These are phyloP conservation scores for Hippocampus abdominalis DNA, from an alignment of 2,113 vertebrate genomes.

Conservation along the genomic window DNA sequence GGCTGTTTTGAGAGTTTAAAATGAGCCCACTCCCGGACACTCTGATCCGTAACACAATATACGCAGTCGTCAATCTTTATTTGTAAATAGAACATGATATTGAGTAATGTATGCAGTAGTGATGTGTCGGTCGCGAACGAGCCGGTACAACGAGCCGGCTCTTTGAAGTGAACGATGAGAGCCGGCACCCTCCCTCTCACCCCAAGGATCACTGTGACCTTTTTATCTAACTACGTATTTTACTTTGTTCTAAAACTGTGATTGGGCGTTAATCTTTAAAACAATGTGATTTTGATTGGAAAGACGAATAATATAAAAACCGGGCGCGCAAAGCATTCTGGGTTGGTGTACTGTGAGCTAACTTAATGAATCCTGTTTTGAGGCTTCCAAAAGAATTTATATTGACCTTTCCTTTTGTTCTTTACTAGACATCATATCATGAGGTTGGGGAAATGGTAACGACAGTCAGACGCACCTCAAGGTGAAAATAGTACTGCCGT, in stretches of 20 bases:
- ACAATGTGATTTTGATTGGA: not conserved
- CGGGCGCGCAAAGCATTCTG: constrained; percentile 7
- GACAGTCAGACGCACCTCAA: not conserved
- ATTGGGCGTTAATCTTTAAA: accelerated
- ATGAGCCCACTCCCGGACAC: too few species aligned
- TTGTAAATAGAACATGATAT: too few species aligned
- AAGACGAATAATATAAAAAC: not conserved
- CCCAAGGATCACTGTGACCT: not conserved
- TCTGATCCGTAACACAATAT: too few species aligned
- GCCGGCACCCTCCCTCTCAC: too few species aligned
- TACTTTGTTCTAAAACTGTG: not conserved
- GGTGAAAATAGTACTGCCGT: not conserved
- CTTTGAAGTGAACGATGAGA: too few species aligned
- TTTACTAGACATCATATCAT: too few species aligned
- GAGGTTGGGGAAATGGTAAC: not conserved
- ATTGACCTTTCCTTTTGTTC: not conserved
- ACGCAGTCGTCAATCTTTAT: too few species aligned
- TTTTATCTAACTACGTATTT: not conserved
- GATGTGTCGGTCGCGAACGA: too few species aligned
- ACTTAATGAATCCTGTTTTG: not conserved
- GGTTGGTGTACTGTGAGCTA: not conserved
- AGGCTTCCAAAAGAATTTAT: too few species aligned
- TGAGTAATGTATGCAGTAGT: too few species aligned
- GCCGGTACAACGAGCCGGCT: too few species aligned
- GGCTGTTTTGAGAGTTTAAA: too few species aligned